These are phyloP conservation scores for Mythimna pallens DNA, from an alignment of 2,888 invertebrate genomes.

Conservation along the genomic window DNA sequence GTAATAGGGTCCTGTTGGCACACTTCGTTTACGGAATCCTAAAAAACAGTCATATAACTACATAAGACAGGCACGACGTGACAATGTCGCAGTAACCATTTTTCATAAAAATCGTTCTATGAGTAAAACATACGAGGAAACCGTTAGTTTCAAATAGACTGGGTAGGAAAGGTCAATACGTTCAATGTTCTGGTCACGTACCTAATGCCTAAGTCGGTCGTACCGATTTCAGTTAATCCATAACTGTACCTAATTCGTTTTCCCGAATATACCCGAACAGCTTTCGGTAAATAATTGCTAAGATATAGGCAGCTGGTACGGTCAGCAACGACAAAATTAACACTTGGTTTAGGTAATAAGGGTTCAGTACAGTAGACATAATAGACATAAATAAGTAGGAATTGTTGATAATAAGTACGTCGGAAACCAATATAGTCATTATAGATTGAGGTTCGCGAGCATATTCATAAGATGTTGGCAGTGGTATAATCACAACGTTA, in stretches of 20 bases:
- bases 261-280: constrained; percentile 29
- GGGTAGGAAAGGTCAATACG: constrained; percentile 14
- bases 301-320: background rate
- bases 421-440: too few relatives aligned
- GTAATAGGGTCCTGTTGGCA: too few relatives aligned
- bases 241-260: constrained; percentile 51
- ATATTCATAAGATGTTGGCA: too few relatives aligned
- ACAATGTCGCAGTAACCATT: background rate
- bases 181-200: constrained; percentile 53
- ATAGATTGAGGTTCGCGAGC: too few relatives aligned
- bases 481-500: too few relatives aligned
- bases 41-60: too few relatives aligned
- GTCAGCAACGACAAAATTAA: constrained; percentile 2
- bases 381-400: background rate
- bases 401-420: background rate
- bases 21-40: too few relatives aligned
- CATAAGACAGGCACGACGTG: too few relatives aligned
- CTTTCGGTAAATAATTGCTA: constrained; percentile 33
- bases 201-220: constrained; percentile 33
- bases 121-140: constrained; percentile 5
- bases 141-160: constrained; percentile 20
- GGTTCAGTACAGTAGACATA: background rate
- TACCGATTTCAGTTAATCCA: constrained; percentile 46
- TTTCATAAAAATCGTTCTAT: too few relatives aligned
- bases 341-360: background rate